Evolutionary conservation across 2,797 vertebrate genomes (phyloP).

Genomic region (Aulostomus chinensis): DNA sequence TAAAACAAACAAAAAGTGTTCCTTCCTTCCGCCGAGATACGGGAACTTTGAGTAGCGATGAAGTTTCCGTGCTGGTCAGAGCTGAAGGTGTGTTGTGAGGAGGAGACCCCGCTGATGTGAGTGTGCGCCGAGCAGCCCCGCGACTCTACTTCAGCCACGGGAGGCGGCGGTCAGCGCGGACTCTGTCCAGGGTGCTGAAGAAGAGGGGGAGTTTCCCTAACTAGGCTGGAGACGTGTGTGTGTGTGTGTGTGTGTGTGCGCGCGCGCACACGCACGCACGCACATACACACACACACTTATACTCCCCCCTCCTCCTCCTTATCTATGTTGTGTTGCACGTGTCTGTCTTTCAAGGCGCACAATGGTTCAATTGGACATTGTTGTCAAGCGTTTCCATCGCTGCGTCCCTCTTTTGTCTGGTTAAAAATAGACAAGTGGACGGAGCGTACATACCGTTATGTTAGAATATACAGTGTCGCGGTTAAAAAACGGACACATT

Average conservation of each 20-base stretch:
- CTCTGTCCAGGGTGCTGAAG: constrained; percentile 86
- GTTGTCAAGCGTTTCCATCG: constrained; percentile 59
- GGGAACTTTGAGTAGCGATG: too few species aligned
- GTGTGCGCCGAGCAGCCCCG: constrained; percentile 32
- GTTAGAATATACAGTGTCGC: too few species aligned
- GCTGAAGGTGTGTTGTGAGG: too few species aligned
- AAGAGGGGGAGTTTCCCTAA: constrained; percentile 58
- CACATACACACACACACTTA: constrained; percentile 12
- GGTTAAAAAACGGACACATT: too few species aligned
- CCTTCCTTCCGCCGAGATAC: too few species aligned
- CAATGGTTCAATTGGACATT: constrained; percentile 68
- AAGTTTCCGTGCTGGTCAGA: too few species aligned
- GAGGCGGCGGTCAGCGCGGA: constrained; percentile 41
- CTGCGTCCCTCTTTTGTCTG: constrained; percentile 61
- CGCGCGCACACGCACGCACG: constrained; percentile 12
- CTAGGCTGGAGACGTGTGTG: constrained; percentile 53
- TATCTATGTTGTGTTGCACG: constrained; percentile 66
- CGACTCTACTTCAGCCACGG: constrained; percentile 21
- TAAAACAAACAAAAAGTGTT: too few species aligned
- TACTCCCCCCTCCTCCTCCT: constrained; percentile 15
- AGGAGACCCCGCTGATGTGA: constrained; percentile 74
- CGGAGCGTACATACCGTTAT: constrained; percentile 9
- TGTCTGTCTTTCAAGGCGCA: constrained; percentile 72
- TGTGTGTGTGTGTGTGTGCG: neutral
- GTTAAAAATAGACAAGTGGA: constrained; percentile 47